Conservation (phyloP, 2,113 vertebrate species). For the Pardalotus punctatus region DNA sequence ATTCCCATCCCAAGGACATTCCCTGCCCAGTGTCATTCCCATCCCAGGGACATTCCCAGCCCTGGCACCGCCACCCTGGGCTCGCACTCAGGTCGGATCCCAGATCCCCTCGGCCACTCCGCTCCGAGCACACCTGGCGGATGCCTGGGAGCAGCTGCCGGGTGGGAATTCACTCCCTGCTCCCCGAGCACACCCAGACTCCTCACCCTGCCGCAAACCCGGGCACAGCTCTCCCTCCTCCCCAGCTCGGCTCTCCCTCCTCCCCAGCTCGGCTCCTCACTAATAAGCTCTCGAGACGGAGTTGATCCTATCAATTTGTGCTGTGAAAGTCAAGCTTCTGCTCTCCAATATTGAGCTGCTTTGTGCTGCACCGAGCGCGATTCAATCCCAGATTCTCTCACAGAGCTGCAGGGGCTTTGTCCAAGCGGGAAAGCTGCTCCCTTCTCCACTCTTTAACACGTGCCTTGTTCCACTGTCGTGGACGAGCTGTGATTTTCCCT, state of each 20-base stretch:
- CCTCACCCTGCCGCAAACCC: background rate
- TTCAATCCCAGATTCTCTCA: background rate
- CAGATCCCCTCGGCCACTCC: background rate
- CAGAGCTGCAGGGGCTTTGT: background rate
- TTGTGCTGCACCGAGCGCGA: background rate
- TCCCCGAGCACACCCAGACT: background rate
- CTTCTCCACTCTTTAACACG: background rate
- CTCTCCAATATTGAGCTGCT: background rate
- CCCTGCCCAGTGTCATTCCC: no score
- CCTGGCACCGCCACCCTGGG: no score
- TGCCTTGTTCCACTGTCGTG: rapidly evolving
- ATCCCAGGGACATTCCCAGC: no score
- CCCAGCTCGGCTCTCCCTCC: background rate
- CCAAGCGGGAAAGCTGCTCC: background rate
- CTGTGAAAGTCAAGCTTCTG: conserved; percentile 38
- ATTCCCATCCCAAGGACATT: no score
- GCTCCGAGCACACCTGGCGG: background rate
- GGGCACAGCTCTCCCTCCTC: no score
- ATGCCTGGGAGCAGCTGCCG: background rate
- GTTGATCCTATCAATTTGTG: conserved; percentile 5
- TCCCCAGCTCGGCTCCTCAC: background rate
- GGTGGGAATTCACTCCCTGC: background rate
- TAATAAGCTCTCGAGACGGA: conserved; percentile 6
- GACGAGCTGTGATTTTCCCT: background rate
- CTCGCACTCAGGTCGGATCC: no score